phyloP scores from a whole-genome alignment of 2,113 vertebrate species.

The Hyla sarda region DNA sequence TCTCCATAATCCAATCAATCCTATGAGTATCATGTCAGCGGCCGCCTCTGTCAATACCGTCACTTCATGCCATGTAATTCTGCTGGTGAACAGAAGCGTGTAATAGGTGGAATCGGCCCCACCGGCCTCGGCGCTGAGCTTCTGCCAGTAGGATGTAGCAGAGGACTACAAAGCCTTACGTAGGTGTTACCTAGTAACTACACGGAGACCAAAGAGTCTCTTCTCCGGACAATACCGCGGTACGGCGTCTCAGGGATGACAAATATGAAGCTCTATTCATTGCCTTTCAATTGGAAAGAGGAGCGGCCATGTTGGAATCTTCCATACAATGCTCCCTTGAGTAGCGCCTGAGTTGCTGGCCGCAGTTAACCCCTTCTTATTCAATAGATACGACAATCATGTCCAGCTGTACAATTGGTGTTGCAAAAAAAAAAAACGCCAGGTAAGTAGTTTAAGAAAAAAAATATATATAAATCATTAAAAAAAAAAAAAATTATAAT shows the following conservation, averaged over 20 bases:
- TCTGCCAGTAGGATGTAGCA: not conserved
- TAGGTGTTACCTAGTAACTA: not conserved
- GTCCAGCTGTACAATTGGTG: too few species aligned
- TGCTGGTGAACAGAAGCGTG: not conserved
- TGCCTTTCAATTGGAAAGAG: not conserved
- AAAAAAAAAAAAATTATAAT: too few species aligned
- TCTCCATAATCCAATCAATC: slow-evolving; percentile 73
- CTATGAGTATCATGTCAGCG: slow-evolving; percentile 64
- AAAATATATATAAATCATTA: too few species aligned
- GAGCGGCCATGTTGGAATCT: not conserved
- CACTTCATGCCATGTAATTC: slow-evolving; percentile 63
- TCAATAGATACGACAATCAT: not conserved
- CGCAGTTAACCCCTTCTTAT: not conserved
- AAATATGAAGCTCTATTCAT: not conserved
- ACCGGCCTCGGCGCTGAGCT: not conserved
- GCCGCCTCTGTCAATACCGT: slow-evolving; percentile 63
- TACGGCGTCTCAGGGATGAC: not conserved
- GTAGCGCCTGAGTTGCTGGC: not conserved
- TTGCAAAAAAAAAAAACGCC: too few species aligned
- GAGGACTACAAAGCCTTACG: not conserved
- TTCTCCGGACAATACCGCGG: not conserved
- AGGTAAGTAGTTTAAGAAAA: too few species aligned
- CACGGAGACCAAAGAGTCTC: not conserved
- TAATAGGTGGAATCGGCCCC: not conserved
- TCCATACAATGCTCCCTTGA: not conserved